Conservation (phyloP, 1,140 invertebrate genomes). For the Goniozus legneri region DNA sequence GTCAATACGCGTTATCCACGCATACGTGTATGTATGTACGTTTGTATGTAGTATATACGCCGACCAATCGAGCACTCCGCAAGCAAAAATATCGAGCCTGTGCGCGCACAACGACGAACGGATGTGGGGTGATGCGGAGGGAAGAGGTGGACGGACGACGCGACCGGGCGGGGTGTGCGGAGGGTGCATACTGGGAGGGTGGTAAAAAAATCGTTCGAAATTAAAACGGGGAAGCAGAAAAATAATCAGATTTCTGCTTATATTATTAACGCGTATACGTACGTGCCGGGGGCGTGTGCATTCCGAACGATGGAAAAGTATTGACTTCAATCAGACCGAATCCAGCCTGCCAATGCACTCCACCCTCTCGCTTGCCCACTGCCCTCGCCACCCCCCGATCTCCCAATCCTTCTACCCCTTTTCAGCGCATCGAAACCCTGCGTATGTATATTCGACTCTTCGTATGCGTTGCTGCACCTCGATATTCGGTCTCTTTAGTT, state of each 20-base stretch:
- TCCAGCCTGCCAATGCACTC: background rate
- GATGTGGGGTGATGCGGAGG: background rate
- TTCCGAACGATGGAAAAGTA: conserved; percentile 34
- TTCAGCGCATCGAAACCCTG: conserved; percentile 14
- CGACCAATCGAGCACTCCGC: conserved; percentile 37
- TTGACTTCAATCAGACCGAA: conserved; percentile 44
- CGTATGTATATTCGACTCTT: too few species aligned
- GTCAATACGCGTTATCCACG: conserved; percentile 8
- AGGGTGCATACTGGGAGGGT: conserved; percentile 5
- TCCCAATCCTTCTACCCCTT: conserved; percentile 4
- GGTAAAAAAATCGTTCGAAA: conserved; percentile 40
- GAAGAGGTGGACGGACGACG: conserved; percentile 5
- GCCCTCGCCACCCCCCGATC: conserved; percentile 13
- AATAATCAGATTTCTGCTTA: conserved; percentile 53
- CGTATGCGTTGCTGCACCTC: too few species aligned
- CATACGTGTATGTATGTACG: too few species aligned
- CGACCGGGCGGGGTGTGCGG: conserved; percentile 5
- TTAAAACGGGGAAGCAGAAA: conserved; percentile 50
- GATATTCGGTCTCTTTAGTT: too few species aligned
- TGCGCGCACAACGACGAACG: too few species aligned
- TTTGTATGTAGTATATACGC: too few species aligned
- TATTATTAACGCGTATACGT: conserved; percentile 47
- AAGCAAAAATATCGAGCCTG: background rate
- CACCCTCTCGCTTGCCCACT: conserved; percentile 13
- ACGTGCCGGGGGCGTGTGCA: conserved; percentile 14